These are phyloP conservation scores for Erannis defoliaria DNA, from an alignment of 2,888 invertebrate genomes.

Conservation along the genomic window DNA sequence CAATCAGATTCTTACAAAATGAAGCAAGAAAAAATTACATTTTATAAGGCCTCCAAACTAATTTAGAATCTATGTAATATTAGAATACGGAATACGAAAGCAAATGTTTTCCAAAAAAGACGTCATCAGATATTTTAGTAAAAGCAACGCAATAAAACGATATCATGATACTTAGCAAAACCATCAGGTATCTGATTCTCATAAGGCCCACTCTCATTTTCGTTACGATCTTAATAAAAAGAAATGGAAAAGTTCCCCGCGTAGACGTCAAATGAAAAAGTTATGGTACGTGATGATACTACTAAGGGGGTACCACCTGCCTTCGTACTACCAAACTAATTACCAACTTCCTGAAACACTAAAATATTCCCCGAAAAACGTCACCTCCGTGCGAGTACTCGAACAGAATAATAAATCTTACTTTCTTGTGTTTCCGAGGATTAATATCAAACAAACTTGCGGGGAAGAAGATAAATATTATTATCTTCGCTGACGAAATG, in stretches of 20 bases:
- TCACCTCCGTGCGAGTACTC: conserved; percentile 72
- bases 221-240: conserved; percentile 85
- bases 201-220: conserved; percentile 83
- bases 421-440: conserved; percentile 56
- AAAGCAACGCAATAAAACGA: conserved; percentile 43
- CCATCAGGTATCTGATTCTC: conserved; percentile 78
- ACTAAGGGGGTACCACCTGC: conserved; percentile 79
- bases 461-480: conserved; percentile 49
- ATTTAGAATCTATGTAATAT: conserved; percentile 1
- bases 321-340: conserved; percentile 78
- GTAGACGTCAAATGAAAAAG: conserved; percentile 86
- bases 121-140: conserved; percentile 3
- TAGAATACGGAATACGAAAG: conserved; percentile 4
- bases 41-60: no score
- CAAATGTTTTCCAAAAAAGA: neutral
- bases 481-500: conserved; percentile 45
- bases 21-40: no score
- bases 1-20: no score
- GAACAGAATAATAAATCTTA: conserved; percentile 72
- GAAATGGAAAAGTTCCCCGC: conserved; percentile 83
- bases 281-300: conserved; percentile 85
- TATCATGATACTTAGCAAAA: conserved; percentile 64
- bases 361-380: conserved; percentile 85
- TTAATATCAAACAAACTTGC: conserved; percentile 50
- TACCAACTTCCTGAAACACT: conserved; percentile 84